phyloP scores from a whole-genome alignment of 2,888 invertebrate genomes.

The Xylophagus ater region DNA sequence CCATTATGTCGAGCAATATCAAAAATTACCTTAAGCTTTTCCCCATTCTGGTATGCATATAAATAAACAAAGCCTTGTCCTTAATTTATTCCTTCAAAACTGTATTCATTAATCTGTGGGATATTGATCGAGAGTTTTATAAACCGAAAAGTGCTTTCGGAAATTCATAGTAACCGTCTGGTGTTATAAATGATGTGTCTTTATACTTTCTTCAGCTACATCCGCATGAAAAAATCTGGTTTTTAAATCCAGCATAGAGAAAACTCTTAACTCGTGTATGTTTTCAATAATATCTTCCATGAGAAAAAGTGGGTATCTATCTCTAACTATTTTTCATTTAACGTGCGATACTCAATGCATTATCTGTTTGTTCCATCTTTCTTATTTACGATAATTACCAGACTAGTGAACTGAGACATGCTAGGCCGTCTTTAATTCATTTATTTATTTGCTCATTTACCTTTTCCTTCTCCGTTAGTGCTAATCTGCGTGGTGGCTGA shows the following conservation, averaged over 20 bases:
- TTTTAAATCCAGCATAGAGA: constrained; percentile 25
- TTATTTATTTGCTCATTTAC: constrained; percentile 22
- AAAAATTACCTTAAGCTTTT: constrained; percentile 11
- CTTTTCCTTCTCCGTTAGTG: constrained; percentile 18
- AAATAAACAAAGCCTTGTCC: constrained; percentile 15
- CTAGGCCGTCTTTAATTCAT: constrained; percentile 25
- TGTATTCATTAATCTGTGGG: constrained; percentile 19
- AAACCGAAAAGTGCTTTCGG: constrained; percentile 29
- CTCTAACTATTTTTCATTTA: constrained; percentile 28
- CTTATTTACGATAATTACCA: constrained; percentile 19
- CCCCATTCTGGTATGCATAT: constrained; percentile 21
- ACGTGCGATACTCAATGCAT: constrained; percentile 30
- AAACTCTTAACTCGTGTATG: constrained; percentile 20
- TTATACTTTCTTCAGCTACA: constrained; percentile 20
- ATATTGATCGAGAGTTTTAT: constrained; percentile 21
- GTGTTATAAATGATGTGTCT: constrained; percentile 13
- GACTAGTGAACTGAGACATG: constrained; percentile 23
- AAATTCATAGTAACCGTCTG: constrained; percentile 19
- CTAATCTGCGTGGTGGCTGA: constrained; percentile 21
- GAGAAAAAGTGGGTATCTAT: constrained; percentile 27
- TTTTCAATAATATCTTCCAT: constrained; percentile 30
- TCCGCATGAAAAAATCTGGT: constrained; percentile 28
- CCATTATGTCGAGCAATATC: constrained; percentile 11
- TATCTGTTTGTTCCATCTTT: constrained; percentile 12
- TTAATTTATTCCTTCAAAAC: constrained; percentile 13